A percentile compares a stretch with the other conserved stretches of the same genome.
Evolutionary conservation across 1,140 invertebrate species (phyloP).

Genomic region (Belonocnema kinseyi): DNA sequence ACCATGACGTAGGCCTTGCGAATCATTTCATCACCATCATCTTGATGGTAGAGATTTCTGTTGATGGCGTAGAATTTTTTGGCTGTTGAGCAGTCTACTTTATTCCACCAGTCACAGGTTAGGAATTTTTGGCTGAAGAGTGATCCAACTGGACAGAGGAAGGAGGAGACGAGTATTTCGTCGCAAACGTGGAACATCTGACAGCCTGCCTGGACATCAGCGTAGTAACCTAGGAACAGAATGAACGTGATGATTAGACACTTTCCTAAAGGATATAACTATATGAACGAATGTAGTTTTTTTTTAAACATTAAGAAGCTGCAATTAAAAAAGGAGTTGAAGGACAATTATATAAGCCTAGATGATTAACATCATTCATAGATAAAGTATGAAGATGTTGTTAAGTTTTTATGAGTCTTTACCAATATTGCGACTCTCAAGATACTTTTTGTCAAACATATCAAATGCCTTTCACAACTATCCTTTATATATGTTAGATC

Average conservation of each 20-base stretch:
- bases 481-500: neutral
- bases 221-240: constrained; percentile 70
- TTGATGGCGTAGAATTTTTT: constrained; percentile 61
- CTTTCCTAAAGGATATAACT: too few species aligned
- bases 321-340: too few species aligned
- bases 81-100: constrained; percentile 73
- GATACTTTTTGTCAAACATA: too few species aligned
- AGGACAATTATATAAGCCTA: too few species aligned
- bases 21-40: constrained; percentile 69
- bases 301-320: too few species aligned
- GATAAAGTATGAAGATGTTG: too few species aligned
- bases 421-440: too few species aligned
- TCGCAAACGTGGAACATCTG: constrained; percentile 78
- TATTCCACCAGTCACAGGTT: constrained; percentile 78
- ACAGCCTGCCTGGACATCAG: constrained; percentile 73
- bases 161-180: constrained; percentile 73
- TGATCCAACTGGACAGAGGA: constrained; percentile 78
- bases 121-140: constrained; percentile 77
- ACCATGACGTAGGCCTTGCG: constrained; percentile 70
- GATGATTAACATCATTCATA: too few species aligned
- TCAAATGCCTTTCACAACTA: neutral
- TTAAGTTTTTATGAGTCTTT: too few species aligned
- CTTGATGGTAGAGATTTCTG: constrained; percentile 57
- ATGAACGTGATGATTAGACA: too few species aligned
- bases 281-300: too few species aligned